Percentiles rank a stretch among this genome's conserved stretches.
These are phyloP conservation scores for Drosophila pseudoananassae DNA, from an alignment of 1,140 invertebrate genomes.

Conservation along the genomic window DNA sequence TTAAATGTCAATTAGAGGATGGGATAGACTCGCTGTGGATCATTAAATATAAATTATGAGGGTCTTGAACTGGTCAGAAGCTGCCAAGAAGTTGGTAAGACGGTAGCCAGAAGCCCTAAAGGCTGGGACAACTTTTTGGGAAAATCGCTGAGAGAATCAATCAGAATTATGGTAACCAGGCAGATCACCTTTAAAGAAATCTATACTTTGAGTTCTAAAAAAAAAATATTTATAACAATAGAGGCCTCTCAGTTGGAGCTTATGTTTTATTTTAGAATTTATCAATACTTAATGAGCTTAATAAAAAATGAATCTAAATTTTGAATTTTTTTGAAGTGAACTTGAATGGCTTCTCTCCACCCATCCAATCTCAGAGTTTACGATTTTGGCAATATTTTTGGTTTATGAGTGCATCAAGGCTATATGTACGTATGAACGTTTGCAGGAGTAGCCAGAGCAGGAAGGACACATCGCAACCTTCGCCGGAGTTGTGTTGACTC, in stretches of 20 bases:
- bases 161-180: conserved; percentile 42
- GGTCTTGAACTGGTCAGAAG: conserved; percentile 45
- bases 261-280: no score
- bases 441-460: conserved; percentile 3
- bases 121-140: conserved; percentile 29
- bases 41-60: conserved; percentile 81
- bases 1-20: conserved; percentile 77
- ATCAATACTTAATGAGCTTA: no score
- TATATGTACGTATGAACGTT: neutral
- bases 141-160: conserved; percentile 30
- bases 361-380: conserved; percentile 25
- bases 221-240: no score
- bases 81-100: conserved; percentile 27
- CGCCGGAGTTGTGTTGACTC: conserved; percentile 71
- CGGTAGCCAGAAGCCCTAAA: conserved; percentile 32
- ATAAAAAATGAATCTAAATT: no score
- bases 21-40: conserved; percentile 47
- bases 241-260: no score
- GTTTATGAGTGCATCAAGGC: conserved; percentile 63
- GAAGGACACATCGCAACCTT: conserved; percentile 57
- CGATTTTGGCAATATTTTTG: conserved; percentile 57
- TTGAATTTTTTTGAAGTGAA: no score
- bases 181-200: conserved; percentile 13
- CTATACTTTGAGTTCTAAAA: neutral
- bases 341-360: neutral